A percentile compares a stretch with the other conserved stretches of the same genome.
phyloP scores from a whole-genome alignment of 2,113 vertebrate species.

The Formicarius rufipectus region DNA sequence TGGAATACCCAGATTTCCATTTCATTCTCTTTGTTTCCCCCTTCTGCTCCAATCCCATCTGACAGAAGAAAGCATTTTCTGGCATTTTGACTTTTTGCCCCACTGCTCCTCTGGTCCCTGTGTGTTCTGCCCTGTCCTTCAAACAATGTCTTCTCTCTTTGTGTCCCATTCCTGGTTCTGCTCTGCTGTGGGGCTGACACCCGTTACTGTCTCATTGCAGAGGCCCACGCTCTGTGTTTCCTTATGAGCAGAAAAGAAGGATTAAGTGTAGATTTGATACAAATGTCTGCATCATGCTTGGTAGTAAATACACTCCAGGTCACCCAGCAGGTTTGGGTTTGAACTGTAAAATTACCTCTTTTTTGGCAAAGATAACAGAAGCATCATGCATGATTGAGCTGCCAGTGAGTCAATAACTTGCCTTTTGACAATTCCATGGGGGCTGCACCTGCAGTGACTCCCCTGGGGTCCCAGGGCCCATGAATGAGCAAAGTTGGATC shows the following conservation, averaged over 20 bases:
- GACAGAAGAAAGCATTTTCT: not conserved
- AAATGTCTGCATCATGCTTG: not conserved
- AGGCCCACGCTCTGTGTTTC: not conserved
- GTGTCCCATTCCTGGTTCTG: not conserved
- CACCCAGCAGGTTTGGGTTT: conserved; percentile 36
- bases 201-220: not conserved
- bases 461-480: not conserved
- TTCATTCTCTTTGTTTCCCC: not conserved
- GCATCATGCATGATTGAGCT: not conserved
- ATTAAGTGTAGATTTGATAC: not conserved
- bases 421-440: not conserved
- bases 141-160: not conserved
- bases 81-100: not conserved
- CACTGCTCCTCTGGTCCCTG: not conserved
- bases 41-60: not conserved
- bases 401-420: not conserved
- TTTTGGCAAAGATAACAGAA: not conserved
- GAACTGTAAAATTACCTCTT: not conserved
- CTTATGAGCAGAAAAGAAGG: not conserved
- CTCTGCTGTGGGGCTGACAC: not conserved
- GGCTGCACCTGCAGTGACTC: not conserved
- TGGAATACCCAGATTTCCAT: not conserved
- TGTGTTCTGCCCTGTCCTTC: not conserved
- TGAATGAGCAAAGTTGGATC: not conserved
- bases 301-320: not conserved